Conservation (phyloP, 2,113 vertebrate genomes). For the Smithornis capensis region DNA sequence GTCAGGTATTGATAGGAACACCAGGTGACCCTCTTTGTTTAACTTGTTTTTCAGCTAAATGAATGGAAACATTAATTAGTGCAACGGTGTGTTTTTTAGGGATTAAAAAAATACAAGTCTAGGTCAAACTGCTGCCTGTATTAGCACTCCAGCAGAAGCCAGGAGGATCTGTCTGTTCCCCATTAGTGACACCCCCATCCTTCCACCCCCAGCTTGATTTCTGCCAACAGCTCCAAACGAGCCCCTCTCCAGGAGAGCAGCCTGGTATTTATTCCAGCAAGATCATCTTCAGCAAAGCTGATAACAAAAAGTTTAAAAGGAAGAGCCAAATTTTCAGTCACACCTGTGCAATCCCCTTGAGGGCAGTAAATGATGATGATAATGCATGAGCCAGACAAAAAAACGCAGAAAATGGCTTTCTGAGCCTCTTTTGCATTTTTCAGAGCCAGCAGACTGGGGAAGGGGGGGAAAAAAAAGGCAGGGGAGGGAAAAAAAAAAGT, state of each 20-base stretch:
- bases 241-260: conserved; percentile 34
- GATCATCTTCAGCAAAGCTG: conserved; percentile 26
- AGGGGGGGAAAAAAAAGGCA: background rate
- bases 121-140: background rate
- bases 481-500: background rate
- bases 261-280: conserved; percentile 25
- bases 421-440: conserved; percentile 46
- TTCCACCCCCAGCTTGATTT: conserved; percentile 18
- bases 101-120: background rate
- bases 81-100: background rate
- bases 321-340: conserved; percentile 57
- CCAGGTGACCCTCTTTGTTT: conserved; percentile 56
- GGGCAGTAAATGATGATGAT: conserved; percentile 56
- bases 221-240: background rate
- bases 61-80: conserved; percentile 54
- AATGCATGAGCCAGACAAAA: conserved; percentile 44
- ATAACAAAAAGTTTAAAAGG: conserved; percentile 54
- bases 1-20: conserved; percentile 3
- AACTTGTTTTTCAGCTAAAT: conserved; percentile 45
- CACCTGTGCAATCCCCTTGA: conserved; percentile 54
- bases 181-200: conserved; percentile 3
- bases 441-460: conserved; percentile 6
- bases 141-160: background rate
- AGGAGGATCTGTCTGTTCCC: conserved; percentile 27
- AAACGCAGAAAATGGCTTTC: conserved; percentile 29